Base-by-base conservation (phyloP, 2,888 invertebrate species). In the Hylaea fasciaria region DNA sequence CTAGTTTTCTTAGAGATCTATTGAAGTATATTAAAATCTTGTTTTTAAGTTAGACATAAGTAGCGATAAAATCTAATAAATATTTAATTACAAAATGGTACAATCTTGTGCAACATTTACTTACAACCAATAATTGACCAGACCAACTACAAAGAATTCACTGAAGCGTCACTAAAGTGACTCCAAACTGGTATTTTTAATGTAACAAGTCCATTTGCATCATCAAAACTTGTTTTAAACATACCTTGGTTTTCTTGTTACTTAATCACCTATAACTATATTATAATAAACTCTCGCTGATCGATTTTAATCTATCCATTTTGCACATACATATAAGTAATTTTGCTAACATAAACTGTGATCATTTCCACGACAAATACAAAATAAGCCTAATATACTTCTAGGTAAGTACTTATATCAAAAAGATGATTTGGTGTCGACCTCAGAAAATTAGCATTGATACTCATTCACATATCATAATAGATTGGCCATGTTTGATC, bases 21-120 rank as follows among this genome's bases (percentile, higher is more conserved):
- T 47, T 41, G 37, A 47, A 47, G n/a, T 52, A 52, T 52, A 59
- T 47, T 40, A 53, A 48, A 45, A 65, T 48, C 48, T 29, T 57
- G 46, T 49, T n/a, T 41, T 40, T 45, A 41, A 43, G 39, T 59
- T 62, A 55, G 41, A 52, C 58, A 68, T 52, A 65, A 54, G 65
- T 48, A 51, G 64, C 10, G 12, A 64, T 57, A 64, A 65, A 65
- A 61, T 63, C 46, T 51, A 54, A 22, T 62, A 0, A 45, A 37
- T 53, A 29, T 58, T 59, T 50, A 17, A 49, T 62, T 62, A 68
- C 63, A 65, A 67, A 55, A 63, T 14, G 35, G 29, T 55, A 49
- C 57, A 64, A 59, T 57, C 11, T 72, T 73, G 71, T 71, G 74
- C 70, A 50, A 57, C 53, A 41, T 62, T 60, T 40, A 60, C 48